A percentile compares a stretch with the other conserved stretches of the same genome.
phyloP scores from a whole-genome alignment of 2,797 vertebrate genomes.

The Enteromius fasciolatus region DNA sequence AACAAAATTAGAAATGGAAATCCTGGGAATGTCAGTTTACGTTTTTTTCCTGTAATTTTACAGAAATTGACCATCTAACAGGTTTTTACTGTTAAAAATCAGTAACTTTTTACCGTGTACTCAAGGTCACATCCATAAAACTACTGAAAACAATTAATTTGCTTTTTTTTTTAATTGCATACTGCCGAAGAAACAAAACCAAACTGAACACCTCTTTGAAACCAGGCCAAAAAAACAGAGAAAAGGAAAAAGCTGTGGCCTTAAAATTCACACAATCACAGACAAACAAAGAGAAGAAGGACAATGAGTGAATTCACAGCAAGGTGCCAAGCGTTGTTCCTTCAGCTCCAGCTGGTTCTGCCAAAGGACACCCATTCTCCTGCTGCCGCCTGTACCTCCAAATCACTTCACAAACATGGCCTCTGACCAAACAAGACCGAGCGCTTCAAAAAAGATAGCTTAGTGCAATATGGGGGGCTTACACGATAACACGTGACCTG shows the following conservation, averaged over 20 bases:
- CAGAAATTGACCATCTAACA: too few relatives aligned
- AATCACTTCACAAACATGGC: conserved; percentile 15
- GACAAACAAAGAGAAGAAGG: conserved; percentile 35
- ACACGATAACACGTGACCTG: background rate
- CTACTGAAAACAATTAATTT: background rate
- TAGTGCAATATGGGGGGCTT: background rate
- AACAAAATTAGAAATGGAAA: too few relatives aligned
- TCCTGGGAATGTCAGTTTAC: too few relatives aligned
- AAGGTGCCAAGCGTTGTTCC: conserved; percentile 41
- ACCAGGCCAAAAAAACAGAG: background rate
- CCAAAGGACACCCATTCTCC: conserved; percentile 42
- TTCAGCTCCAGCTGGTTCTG: conserved; percentile 51
- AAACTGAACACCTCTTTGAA: background rate
- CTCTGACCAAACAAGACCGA: background rate
- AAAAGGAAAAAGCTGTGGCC: background rate
- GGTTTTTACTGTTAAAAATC: too few relatives aligned
- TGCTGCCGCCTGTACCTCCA: conserved; percentile 8
- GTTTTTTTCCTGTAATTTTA: too few relatives aligned
- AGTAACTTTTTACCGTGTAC: too few relatives aligned
- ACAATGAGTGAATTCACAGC: conserved; percentile 47
- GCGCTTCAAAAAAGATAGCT: background rate
- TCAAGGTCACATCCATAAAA: background rate
- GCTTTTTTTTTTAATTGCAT: background rate
- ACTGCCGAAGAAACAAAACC: background rate
- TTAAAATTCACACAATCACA: conserved; percentile 35